A percentile compares a stretch with the other conserved stretches of the same genome.
Conservation (phyloP, 2,797 vertebrate species). For the Melanitta fusca region DNA sequence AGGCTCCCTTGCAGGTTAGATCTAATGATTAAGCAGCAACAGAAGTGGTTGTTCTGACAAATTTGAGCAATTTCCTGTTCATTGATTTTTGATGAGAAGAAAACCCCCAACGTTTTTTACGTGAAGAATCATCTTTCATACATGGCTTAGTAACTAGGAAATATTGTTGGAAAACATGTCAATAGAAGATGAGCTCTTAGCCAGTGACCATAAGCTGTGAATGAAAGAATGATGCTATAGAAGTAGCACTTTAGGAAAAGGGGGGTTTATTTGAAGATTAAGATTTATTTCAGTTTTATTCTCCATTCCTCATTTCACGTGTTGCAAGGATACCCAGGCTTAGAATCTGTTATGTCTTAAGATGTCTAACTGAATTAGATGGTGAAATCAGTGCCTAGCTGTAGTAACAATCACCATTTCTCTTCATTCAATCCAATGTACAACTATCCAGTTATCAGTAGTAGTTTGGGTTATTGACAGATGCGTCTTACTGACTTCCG, state of each 20-base stretch:
- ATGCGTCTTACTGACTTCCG: conserved; percentile 14
- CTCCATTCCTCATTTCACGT: neutral
- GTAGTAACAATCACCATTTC: neutral
- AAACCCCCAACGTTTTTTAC: neutral
- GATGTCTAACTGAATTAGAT: neutral
- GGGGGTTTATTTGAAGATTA: neutral
- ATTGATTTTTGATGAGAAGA: conserved; percentile 57
- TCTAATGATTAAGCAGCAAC: conserved; percentile 23
- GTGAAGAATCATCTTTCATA: conserved; percentile 30
- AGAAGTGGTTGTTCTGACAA: conserved; percentile 51
- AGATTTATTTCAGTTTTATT: conserved; percentile 30
- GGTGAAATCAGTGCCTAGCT: neutral
- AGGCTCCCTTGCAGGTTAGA: neutral
- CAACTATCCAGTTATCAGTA: neutral
- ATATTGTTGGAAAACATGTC: conserved; percentile 49
- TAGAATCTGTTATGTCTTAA: neutral
- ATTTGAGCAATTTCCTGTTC: conserved; percentile 53
- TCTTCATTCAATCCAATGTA: neutral
- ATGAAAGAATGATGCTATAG: conserved; percentile 9
- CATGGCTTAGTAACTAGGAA: conserved; percentile 27
- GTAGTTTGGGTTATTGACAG: neutral
- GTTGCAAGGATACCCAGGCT: neutral
- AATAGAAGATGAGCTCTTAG: conserved; percentile 31
- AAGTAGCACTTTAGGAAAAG: conserved; percentile 27
- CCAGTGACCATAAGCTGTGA: neutral